These are phyloP conservation scores for Philereme transversata DNA, from an alignment of 2,888 invertebrate species.

Conservation along the genomic window DNA sequence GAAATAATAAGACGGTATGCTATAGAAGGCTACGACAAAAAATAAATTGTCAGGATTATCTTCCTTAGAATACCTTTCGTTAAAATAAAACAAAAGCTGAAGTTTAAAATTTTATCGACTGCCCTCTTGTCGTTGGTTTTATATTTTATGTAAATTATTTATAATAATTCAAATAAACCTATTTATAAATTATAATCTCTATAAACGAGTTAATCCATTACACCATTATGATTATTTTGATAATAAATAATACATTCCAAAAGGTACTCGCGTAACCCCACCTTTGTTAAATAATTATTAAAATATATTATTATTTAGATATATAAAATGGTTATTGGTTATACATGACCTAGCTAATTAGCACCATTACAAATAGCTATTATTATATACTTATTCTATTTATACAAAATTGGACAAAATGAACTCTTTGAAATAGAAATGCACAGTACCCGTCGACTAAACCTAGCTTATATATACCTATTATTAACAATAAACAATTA, in stretches of 20 bases:
- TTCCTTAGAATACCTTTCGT: too few species aligned
- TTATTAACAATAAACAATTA: conserved; percentile 31
- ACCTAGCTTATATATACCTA: conserved; percentile 40
- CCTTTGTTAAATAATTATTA: conserved; percentile 46
- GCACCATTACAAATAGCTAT: conserved; percentile 61
- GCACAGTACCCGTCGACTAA: conserved; percentile 83
- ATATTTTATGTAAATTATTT: conserved; percentile 17
- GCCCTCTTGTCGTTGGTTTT: conserved; percentile 33
- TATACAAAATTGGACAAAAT: conserved; percentile 79
- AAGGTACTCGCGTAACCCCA: conserved; percentile 83
- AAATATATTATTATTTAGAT: conserved; percentile 49
- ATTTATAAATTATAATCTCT: conserved; percentile 11
- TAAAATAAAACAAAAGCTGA: conserved; percentile 36
- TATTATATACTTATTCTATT: conserved; percentile 57
- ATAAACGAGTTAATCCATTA: conserved; percentile 30
- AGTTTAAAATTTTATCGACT: conserved; percentile 46
- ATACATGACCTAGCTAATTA: conserved; percentile 60
- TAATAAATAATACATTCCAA: conserved; percentile 57
- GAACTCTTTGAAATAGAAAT: conserved; percentile 65
- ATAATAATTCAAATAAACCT: conserved; percentile 15
- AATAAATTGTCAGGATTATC: too few species aligned
- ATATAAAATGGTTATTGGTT: conserved; percentile 44
- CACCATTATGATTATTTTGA: conserved; percentile 41
- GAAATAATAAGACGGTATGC: too few species aligned
- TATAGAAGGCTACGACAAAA: too few species aligned